Evolutionary conservation across 2,113 vertebrate genomes (phyloP), one percentile per base, ranked within the genome.

Genomic region (Carlito syrichta): DNA sequence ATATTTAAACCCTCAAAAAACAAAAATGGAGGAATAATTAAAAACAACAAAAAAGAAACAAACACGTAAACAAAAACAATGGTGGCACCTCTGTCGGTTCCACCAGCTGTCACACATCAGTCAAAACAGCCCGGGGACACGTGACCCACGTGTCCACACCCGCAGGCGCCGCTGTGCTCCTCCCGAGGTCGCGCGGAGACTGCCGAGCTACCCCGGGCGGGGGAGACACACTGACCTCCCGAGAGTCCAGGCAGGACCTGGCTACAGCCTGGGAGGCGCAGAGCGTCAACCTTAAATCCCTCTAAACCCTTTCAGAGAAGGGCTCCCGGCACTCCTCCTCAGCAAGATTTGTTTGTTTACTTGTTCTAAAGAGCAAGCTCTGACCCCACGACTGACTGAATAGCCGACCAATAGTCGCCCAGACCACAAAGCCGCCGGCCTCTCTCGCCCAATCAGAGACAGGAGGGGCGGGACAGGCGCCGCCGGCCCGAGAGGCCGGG

Each of bases 271-370:
- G n/a, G n/a, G n/a, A n/a, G n/a, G n/a, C n/a, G n/a, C n/a, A n/a
- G n/a, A 20, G 14, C 19, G 43, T 76, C 89, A 48, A 23, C 45
- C 17, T 22, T 25, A 16, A 32, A n/a, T 40, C 2, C 85, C 23
- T 48, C 84, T 6, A 66, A 58, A 81, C 43, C 77, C 40, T 60
- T 91, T 76, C 95, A 56, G 77, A 95, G 95, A 94, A 94, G 43
- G 69, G 92, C 79, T 16, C 56, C 27, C 5, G 68, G 52, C 58
- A 10, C 86, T 12, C 3, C 23, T 63, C 85, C 93, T 78, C 76
- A 83, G 96, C 94, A 95, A 97, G 71, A 89, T 86, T 90, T 94
- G 96, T 97, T 98, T 98, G 96, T 98, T 97, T 97, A 98, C 98
- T 96, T 96, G 94, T 84, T 88, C 95, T 16, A 27, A 89, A 77